These are phyloP conservation scores for Cydia strobilella DNA, from an alignment of 1,140 invertebrate genomes.

Conservation along the genomic window DNA sequence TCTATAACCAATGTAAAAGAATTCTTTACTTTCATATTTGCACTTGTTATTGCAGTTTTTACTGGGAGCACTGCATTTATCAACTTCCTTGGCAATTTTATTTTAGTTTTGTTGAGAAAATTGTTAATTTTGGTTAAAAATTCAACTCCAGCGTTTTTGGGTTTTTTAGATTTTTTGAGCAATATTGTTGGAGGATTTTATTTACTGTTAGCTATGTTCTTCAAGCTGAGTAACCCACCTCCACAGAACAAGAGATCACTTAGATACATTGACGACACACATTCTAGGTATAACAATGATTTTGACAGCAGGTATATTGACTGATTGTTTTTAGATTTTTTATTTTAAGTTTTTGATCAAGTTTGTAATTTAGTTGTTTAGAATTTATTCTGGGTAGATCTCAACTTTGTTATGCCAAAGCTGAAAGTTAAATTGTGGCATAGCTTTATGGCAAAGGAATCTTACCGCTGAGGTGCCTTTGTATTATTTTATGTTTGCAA, in stretches of 20 bases:
- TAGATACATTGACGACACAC: conserved; percentile 40
- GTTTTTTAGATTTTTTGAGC: conserved; percentile 81
- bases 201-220: conserved; percentile 83
- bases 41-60: conserved; percentile 76
- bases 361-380: not conserved
- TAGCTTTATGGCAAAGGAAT: not conserved
- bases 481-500: not conserved
- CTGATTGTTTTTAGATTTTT: conserved; percentile 9
- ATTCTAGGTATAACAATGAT: conserved; percentile 37
- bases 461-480: not conserved
- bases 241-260: conserved; percentile 53
- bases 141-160: conserved; percentile 82
- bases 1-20: conserved; percentile 72
- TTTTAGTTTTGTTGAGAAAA: conserved; percentile 79
- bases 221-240: conserved; percentile 61
- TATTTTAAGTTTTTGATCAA: not conserved
- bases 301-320: conserved; percentile 31
- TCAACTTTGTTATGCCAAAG: conserved; percentile 5
- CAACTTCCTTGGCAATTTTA: conserved; percentile 80
- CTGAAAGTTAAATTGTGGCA: not conserved
- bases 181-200: conserved; percentile 83
- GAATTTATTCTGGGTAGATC: not conserved
- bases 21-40: conserved; percentile 76
- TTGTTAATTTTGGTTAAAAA: conserved; percentile 80
- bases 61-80: conserved; percentile 76